Evolutionary conservation across 2,797 vertebrate species (phyloP), one percentile per base, ranked within the genome.

Genomic region (Phoxinus dragarum): DNA sequence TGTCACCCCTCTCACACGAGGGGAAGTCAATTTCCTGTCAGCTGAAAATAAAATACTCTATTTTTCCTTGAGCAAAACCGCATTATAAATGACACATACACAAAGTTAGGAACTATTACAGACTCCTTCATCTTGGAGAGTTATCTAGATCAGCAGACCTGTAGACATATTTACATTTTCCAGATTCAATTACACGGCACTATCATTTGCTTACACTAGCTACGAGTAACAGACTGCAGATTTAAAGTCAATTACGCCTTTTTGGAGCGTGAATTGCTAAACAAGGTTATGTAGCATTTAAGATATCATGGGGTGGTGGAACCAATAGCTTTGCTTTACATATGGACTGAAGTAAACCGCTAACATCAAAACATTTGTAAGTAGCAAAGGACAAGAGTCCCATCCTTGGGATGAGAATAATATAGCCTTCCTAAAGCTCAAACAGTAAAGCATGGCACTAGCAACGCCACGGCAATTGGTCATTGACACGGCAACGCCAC

Each of bases 11-110:
- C 34, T 87, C 88, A 81, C 81, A 80, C 19, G 80, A 86, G 85
- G 87, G 84, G 81, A 91, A 82, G 85, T 91, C 90, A 93, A 92
- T 94, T 95, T 95, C 93, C 93, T 93, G 89, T 94, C 90, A 91
- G 91, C 86, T 84, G 87, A 80, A 84, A 92, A 89, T 89, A 89
- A 93, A 92, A 91, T 85, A 86, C 78, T 86, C 40, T 64, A 74
- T 80, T 89, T 88, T 87, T 73, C 79, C 88, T 54, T 69, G 86
- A 85, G 44, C 34, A 44, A 59, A 90, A 89, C 74, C 69, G 12
- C 87, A 86, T 87, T 90, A 87, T 89, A 91, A 93, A 89, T 79
- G 83, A 91, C 85, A 90, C 81, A 89, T 88, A 90, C 74, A 84
- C 89, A 89, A 92, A 90, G 67, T 86, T 86, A 89, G 87, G 87